phyloP scores from a whole-genome alignment of 2,113 vertebrate species.

The Mellivora capensis region DNA sequence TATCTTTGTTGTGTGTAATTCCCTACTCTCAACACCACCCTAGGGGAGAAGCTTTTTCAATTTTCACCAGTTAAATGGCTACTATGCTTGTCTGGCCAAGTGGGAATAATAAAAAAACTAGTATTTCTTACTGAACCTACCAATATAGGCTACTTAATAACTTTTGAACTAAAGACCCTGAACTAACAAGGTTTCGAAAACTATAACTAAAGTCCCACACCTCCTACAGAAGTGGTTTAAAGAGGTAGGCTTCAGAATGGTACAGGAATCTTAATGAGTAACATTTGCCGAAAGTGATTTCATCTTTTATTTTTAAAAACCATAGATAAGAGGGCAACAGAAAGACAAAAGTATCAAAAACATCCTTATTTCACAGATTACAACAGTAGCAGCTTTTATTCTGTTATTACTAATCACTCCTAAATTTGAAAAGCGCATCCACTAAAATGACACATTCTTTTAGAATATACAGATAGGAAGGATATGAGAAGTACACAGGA shows the following conservation, averaged over 20 bases:
- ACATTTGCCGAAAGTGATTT: conserved; percentile 15
- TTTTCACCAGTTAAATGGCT: background rate
- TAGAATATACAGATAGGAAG: background rate
- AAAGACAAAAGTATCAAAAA: conserved; percentile 23
- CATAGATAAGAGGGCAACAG: background rate
- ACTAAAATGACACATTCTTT: background rate
- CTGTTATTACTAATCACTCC: background rate
- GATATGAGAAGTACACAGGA: background rate
- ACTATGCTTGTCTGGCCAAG: background rate
- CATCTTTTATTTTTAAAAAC: conserved; percentile 57
- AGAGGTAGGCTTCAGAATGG: background rate
- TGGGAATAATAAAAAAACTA: background rate
- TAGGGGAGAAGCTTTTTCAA: background rate
- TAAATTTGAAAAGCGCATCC: background rate
- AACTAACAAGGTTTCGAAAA: background rate
- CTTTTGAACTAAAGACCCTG: background rate
- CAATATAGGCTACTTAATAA: background rate
- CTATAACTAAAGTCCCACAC: background rate
- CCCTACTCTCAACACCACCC: background rate
- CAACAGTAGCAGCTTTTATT: conserved; percentile 19
- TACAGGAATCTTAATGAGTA: background rate
- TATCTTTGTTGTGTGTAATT: background rate
- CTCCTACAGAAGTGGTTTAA: background rate
- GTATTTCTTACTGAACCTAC: background rate
- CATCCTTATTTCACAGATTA: background rate